Base-by-base conservation (phyloP, 2,797 vertebrate species). In the Anguilla megastoma region DNA sequence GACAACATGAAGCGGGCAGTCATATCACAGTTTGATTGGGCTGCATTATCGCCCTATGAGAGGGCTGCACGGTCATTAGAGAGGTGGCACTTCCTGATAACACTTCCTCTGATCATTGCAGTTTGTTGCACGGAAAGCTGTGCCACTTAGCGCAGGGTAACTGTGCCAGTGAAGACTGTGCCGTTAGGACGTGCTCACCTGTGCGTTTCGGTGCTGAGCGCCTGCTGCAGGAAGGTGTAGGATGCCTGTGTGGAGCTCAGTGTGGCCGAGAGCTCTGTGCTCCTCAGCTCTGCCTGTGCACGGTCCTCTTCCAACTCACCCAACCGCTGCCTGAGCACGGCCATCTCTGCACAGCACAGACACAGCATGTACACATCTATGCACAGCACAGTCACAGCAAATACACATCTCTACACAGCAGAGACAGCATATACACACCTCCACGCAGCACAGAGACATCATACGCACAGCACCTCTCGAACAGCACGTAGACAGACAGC, bases 181-280 rank as follows among this genome's bases (percentile, higher is more conserved):
- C 50, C 3, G 50, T 7, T 10, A 52, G 50, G 50, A 52, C 9
- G 9, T 6, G 50, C 91, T 27, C 94, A 96, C 96, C 94, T 95
- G 85, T 91, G 92, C 2, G 90, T 95, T 91, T 96, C 94, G 1
- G 91, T 90, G 24, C 91, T 89, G 0, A 96, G 92, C 9, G 95
- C 91, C 89, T 96, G 95, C 90, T 96, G 95, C 90, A 97, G 91
- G 90, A 96, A 96, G 52, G 94, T 71, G 85, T 96, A 96, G 14
- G 96, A 96, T 0, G 96, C 96, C 84, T 96, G 58, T 0, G 95
- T 92, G 90, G 96, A 96, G 24, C 95, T 96, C 87, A 96, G 86
- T 0, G 94, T 96, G 27, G 95, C 95, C 0, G 96, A 97, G 84
- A 97, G 91, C 89, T 96, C 95, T 0, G 95, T 95, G 84, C 92